These are phyloP conservation scores for Ellobium chinense DNA, from an alignment of 2,888 invertebrate genomes.

Conservation along the genomic window DNA sequence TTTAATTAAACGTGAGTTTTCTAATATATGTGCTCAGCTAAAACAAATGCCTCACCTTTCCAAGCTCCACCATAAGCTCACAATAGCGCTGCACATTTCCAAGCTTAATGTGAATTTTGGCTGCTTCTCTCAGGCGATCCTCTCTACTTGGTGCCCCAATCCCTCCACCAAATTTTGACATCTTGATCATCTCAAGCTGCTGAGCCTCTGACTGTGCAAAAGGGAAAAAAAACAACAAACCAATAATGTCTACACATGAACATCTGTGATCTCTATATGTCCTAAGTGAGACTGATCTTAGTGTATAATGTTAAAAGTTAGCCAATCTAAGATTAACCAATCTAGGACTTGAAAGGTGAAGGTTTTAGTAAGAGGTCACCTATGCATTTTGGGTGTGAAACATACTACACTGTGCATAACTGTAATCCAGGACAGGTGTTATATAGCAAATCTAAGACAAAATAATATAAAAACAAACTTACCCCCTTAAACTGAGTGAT, in stretches of 20 bases:
- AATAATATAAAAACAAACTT: too few species aligned
- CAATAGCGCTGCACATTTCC: conserved; percentile 79
- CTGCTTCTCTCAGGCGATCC: conserved; percentile 74
- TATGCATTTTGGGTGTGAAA: too few species aligned
- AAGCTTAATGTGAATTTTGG: conserved; percentile 73
- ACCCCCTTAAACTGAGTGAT: conserved; percentile 75
- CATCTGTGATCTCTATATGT: not conserved
- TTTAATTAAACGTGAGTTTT: too few species aligned
- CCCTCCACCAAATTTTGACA: conserved; percentile 72
- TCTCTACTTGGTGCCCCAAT: conserved; percentile 72
- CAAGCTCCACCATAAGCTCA: conserved; percentile 79
- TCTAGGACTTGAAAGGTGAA: too few species aligned
- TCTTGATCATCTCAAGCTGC: conserved; percentile 76
- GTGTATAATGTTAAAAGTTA: too few species aligned
- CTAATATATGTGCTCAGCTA: too few species aligned
- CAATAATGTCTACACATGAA: not conserved
- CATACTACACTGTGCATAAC: too few species aligned
- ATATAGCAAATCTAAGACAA: too few species aligned
- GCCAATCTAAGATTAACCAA: too few species aligned
- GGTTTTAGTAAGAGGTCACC: too few species aligned
- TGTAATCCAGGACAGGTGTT: too few species aligned
- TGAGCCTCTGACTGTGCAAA: conserved; percentile 78
- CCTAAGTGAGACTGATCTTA: too few species aligned
- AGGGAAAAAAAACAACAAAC: not conserved
- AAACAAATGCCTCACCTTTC: conserved; percentile 65